Evolutionary conservation across 2,113 vertebrate genomes (phyloP).

Genomic region (Tapirus terrestris): DNA sequence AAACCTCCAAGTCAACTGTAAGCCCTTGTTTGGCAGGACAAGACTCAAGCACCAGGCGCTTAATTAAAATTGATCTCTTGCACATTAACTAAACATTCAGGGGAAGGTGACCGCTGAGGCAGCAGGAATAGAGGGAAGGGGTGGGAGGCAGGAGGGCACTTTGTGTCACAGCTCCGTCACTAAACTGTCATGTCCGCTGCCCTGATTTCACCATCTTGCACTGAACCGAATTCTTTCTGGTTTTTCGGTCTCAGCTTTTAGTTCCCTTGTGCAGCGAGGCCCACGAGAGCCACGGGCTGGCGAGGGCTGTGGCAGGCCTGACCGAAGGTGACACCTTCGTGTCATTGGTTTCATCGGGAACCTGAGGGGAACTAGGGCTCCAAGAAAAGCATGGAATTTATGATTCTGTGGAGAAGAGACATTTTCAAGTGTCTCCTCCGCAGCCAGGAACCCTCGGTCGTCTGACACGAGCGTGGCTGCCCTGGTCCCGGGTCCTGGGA

Average conservation of each 20-base stretch:
- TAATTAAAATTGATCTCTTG: slow-evolving; percentile 22
- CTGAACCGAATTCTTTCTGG: neutral
- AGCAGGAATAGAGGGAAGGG: neutral
- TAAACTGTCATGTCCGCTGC: neutral
- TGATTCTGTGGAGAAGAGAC: neutral
- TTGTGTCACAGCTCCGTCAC: neutral
- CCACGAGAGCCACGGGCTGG: neutral
- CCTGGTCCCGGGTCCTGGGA: neutral
- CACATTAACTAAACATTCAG: slow-evolving; percentile 46
- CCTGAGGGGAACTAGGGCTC: neutral
- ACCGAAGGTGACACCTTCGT: neutral
- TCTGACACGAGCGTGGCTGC: neutral
- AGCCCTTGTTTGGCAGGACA: neutral
- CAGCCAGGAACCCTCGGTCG: neutral
- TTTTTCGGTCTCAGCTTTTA: neutral
- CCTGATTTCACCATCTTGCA: neutral
- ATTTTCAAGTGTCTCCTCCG: neutral
- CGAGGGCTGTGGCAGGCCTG: neutral
- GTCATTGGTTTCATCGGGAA: neutral
- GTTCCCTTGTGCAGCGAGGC: neutral
- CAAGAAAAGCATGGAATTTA: neutral
- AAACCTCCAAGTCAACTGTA: neutral
- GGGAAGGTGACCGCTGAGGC: neutral
- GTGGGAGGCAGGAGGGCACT: neutral
- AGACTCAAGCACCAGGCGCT: neutral